Percentiles rank a stretch among this genome's conserved stretches.
Evolutionary conservation across 2,797 vertebrate species (phyloP).

Genomic region (Epinephelus coioides): DNA sequence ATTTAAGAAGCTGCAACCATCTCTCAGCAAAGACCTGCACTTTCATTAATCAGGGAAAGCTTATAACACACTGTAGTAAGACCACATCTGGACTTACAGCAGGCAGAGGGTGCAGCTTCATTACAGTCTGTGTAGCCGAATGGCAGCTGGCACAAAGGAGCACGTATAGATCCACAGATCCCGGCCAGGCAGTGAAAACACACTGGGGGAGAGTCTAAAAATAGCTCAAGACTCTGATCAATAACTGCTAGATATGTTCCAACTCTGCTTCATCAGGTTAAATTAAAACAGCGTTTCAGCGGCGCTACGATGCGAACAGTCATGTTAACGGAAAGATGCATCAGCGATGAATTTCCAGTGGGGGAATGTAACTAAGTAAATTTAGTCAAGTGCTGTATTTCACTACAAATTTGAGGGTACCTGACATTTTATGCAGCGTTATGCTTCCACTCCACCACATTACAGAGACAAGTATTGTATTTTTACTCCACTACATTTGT

Average conservation of each 20-base stretch:
- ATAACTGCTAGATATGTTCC: conserved; percentile 57
- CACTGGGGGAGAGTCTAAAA: conserved; percentile 59
- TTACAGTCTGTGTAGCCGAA: conserved; percentile 29
- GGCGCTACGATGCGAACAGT: neutral
- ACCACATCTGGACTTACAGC: conserved; percentile 49
- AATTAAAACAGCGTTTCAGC: neutral
- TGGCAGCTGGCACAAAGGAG: conserved; percentile 65
- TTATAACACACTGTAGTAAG: neutral
- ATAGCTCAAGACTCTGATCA: conserved; percentile 67
- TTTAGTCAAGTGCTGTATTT: neutral
- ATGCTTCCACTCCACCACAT: neutral
- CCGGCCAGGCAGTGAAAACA: conserved; percentile 33
- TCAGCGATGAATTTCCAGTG: neutral
- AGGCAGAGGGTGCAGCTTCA: conserved; percentile 40
- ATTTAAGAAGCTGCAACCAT: neutral
- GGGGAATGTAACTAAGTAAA: neutral
- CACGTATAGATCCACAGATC: conserved; percentile 64
- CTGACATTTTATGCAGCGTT: neutral
- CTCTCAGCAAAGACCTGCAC: neutral
- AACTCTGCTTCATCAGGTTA: conserved; percentile 26
- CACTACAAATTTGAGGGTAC: neutral
- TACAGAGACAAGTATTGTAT: neutral
- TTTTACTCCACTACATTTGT: neutral
- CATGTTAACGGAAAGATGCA: neutral
- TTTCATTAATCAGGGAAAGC: conserved; percentile 8